These are phyloP conservation scores for Tenthredo amoena DNA, from an alignment of 2,888 invertebrate species.

Conservation along the genomic window DNA sequence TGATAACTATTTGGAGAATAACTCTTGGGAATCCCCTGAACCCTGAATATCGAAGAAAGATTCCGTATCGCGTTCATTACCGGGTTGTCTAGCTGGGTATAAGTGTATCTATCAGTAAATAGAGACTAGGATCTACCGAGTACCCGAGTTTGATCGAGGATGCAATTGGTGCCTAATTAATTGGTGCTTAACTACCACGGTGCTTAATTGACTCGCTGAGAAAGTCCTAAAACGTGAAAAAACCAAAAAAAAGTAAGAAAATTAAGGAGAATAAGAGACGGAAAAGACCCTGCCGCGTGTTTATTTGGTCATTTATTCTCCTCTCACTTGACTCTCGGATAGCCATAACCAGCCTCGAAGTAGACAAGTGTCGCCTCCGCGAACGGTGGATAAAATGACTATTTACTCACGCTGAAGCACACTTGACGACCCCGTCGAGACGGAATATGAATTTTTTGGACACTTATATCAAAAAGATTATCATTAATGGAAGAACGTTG, in stretches of 20 bases:
- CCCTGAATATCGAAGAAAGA: neutral
- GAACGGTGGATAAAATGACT: neutral
- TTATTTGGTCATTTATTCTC: neutral
- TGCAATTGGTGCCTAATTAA: slow-evolving; percentile 37
- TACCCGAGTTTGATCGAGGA: neutral
- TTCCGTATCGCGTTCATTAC: slow-evolving; percentile 5
- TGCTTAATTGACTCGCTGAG: neutral
- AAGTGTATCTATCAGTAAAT: neutral
- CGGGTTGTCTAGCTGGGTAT: neutral
- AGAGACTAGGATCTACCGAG: neutral
- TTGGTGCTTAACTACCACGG: slow-evolving; percentile 15
- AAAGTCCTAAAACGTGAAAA: neutral
- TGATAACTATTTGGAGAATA: neutral
- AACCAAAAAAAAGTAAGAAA: neutral
- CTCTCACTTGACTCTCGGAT: neutral
- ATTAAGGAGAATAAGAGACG: neutral
- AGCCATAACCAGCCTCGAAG: neutral
- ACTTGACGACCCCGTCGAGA: neutral
- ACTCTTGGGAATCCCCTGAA: neutral
- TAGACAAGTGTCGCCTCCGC: neutral
- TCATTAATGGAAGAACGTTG: neutral
- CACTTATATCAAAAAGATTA: neutral
- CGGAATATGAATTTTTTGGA: neutral
- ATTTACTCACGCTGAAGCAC: neutral
- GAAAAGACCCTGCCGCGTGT: neutral